A percentile compares a stretch with the other conserved stretches of the same genome.
Evolutionary conservation across 2,113 vertebrate genomes (phyloP).

Genomic region (Eonycteris spelaea): DNA sequence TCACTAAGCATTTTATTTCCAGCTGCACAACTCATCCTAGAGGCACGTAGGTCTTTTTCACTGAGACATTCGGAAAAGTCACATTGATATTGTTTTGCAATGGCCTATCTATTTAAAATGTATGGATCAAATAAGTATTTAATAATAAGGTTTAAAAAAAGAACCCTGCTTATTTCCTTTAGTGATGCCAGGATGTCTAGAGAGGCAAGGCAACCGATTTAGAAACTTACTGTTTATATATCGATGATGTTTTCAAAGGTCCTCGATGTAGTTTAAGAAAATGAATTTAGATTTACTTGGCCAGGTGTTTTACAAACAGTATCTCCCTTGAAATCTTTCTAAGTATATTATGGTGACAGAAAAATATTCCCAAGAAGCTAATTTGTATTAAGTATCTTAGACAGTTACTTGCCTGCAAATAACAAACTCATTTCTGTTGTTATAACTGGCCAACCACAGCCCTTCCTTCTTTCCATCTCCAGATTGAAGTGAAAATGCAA

Average conservation of each 20-base stretch:
- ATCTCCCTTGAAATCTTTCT: not conserved
- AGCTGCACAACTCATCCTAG: not conserved
- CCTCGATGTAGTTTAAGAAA: not conserved
- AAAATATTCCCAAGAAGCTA: not conserved
- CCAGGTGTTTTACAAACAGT: not conserved
- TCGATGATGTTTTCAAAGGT: not conserved
- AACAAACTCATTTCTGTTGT: not conserved
- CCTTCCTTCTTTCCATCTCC: not conserved
- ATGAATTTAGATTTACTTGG: not conserved
- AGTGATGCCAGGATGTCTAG: not conserved
- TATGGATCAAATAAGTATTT: not conserved
- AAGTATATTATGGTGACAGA: not conserved
- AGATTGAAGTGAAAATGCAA: not conserved
- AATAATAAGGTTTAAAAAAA: not conserved
- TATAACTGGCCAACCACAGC: not conserved
- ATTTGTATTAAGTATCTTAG: not conserved
- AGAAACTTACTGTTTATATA: not conserved
- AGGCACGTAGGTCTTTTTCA: rapidly evolving
- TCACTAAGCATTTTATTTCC: not conserved
- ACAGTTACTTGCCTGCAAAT: not conserved
- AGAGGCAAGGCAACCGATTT: not conserved
- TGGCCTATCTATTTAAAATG: not conserved
- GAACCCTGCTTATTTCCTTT: not conserved
- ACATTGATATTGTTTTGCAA: not conserved
- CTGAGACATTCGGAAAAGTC: not conserved